Evolutionary conservation across 2,113 vertebrate species (phyloP), one percentile per base, ranked within the genome.

Genomic region (zebrafish (Danio rerio)): DNA sequence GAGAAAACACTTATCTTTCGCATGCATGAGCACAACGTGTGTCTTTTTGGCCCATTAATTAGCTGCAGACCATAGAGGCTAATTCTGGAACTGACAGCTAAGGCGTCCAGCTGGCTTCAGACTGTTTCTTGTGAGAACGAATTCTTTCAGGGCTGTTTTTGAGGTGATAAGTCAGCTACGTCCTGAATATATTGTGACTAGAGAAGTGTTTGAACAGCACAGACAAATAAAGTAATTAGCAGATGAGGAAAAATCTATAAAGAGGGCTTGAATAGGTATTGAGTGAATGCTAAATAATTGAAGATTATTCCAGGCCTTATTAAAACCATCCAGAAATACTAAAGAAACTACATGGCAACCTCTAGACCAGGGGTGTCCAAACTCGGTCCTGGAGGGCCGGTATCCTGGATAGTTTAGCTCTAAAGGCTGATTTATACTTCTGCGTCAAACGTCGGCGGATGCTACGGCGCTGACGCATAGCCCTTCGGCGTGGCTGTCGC

Each of bases 101-200:
- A n/a, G 43, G 47, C 3, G 43, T 69, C 43, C 65, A 47, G 65
- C 65, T 68, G 43, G 43, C 43, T 47, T 69, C 65, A 69, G 0
- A 69, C 43, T 45, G 5, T n/a, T 63, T 47, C 42, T n/a, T 21
- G 56, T 59, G 18, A 59, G n/a, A 8, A 8, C 20, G 9, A 18
- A 47, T 68, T 47, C 42, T 69, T 47, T 68, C 3, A 47, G n/a
- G 65, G 65, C 42, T 68, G 43, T 68, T 47, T 69, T 18, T 18
- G 65, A 69, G 65, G 65, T 47, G 65, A 18, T 45, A 68, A 47
- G 65, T 68, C 65, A 47, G 43, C n/a, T 69, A 69, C 43, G 18
- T 47, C 43, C 65, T 69, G 65, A 18, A n/a, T 47, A 3, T 20
- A 69, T 47, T 69, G 16, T 69, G 65, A 47, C 43, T 47, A 3